These are phyloP conservation scores for Acyrthosiphon pisum DNA, from an alignment of 1,140 invertebrate species.

Conservation along the genomic window DNA sequence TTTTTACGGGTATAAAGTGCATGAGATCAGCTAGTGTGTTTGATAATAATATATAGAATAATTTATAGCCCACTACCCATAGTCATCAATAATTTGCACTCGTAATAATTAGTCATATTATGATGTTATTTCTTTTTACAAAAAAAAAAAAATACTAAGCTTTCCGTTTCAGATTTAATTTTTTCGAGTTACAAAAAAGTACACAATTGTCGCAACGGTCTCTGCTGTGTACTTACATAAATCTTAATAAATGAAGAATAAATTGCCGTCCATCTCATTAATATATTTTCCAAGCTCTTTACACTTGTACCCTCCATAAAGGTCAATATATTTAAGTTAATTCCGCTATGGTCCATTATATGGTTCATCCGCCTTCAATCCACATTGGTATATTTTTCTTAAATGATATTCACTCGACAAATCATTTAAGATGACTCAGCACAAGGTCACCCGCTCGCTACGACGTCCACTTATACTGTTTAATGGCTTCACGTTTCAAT, in stretches of 20 bases:
- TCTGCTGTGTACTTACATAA: neutral
- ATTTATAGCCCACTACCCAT: too few species aligned
- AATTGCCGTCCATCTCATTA: neutral
- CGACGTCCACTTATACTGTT: neutral
- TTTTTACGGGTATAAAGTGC: too few species aligned
- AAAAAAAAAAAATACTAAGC: neutral
- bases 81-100: neutral
- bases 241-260: neutral
- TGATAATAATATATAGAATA: too few species aligned
- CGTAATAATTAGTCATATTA: neutral
- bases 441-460: neutral
- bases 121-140: neutral
- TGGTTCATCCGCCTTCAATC: constrained; percentile 20
- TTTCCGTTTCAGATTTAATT: neutral
- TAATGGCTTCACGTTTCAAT: neutral
- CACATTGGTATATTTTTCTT: neutral
- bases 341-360: neutral
- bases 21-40: too few species aligned
- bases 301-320: neutral
- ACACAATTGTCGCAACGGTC: neutral
- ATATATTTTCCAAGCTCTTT: neutral
- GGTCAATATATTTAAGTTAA: neutral
- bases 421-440: constrained; percentile 13
- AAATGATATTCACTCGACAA: neutral
- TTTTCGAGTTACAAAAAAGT: neutral